phyloP scores from a whole-genome alignment of 2,888 invertebrate species.

The Endomychus coccineus region DNA sequence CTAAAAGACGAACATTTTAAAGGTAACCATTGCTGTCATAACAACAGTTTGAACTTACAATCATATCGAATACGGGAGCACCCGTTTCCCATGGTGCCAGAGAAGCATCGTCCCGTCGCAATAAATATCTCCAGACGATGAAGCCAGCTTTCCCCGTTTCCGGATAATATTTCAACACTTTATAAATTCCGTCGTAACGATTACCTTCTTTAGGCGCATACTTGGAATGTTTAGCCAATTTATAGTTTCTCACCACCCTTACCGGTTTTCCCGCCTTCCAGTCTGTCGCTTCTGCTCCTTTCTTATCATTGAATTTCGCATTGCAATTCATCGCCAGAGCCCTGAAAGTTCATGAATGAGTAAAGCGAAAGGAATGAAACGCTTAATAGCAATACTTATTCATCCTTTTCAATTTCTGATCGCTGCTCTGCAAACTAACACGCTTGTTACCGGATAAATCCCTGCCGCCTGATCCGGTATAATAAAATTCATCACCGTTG shows the following conservation, averaged over 20 bases:
- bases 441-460: constrained; percentile 78
- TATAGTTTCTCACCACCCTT: constrained; percentile 69
- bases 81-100: constrained; percentile 74
- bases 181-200: constrained; percentile 80
- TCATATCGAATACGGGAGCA: constrained; percentile 53
- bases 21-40: neutral
- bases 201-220: constrained; percentile 72
- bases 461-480: constrained; percentile 79
- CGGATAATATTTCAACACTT: constrained; percentile 76
- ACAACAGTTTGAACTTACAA: constrained; percentile 18
- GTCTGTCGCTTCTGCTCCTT: constrained; percentile 61
- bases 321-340: constrained; percentile 74
- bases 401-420: constrained; percentile 68
- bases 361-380: neutral
- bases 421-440: constrained; percentile 69
- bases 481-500: constrained; percentile 70
- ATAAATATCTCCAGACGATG: constrained; percentile 69
- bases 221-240: constrained; percentile 65
- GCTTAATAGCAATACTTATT: constrained; percentile 46
- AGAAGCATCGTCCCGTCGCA: constrained; percentile 67
- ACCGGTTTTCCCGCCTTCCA: constrained; percentile 74
- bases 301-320: constrained; percentile 53
- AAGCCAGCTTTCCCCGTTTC: constrained; percentile 71
- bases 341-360: constrained; percentile 38
- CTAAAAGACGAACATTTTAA: constrained; percentile 2